Percentiles rank a stretch among this genome's conserved stretches.
Conservation (phyloP, 2,113 vertebrate species). For the Orthonyx spaldingii region DNA sequence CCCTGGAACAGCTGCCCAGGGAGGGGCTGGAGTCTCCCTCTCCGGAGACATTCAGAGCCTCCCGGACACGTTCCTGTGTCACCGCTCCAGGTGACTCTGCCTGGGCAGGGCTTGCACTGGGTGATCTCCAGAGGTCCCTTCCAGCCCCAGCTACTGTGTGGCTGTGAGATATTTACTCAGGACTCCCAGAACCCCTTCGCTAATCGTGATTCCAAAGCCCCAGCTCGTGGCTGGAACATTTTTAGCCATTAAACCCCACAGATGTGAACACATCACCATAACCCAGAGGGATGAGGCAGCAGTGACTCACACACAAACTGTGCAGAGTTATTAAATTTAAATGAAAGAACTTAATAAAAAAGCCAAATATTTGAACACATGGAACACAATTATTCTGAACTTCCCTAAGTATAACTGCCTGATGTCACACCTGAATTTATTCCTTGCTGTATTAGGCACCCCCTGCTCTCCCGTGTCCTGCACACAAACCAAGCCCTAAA, state of each 20-base stretch:
- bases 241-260: not conserved
- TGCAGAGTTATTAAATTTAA: not conserved
- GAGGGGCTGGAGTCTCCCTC: not conserved
- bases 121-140: not conserved
- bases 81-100: not conserved
- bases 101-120: not conserved
- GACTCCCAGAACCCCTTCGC: not conserved
- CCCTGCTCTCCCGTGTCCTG: not conserved
- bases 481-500: not conserved
- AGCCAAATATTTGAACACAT: not conserved
- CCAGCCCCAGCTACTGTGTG: not conserved
- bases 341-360: not conserved
- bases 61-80: not conserved
- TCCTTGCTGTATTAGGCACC: accelerated
- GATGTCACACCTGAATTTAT: not conserved
- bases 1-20: not conserved
- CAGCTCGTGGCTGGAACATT: not conserved
- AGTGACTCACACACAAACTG: not conserved
- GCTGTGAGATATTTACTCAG: not conserved
- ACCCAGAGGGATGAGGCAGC: not conserved
- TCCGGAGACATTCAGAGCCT: not conserved
- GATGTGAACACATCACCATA: not conserved
- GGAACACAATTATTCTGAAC: not conserved
- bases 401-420: not conserved
- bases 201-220: accelerated